These are phyloP conservation scores for Gari tellinella DNA, from an alignment of 2,888 invertebrate genomes.

Conservation along the genomic window DNA sequence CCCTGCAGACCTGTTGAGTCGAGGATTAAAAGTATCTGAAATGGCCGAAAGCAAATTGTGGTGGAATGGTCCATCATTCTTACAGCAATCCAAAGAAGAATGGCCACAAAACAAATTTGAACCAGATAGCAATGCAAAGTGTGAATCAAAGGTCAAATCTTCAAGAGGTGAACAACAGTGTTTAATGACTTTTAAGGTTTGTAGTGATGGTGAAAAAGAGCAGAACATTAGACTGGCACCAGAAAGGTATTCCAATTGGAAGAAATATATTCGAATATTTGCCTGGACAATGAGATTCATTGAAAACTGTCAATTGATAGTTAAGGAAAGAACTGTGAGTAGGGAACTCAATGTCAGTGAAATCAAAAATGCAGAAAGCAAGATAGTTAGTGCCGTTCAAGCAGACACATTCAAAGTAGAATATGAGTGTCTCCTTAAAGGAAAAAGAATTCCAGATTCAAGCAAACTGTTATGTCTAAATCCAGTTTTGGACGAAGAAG, in stretches of 20 bases:
- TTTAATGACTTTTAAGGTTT: not conserved
- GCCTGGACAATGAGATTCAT: constrained; percentile 30
- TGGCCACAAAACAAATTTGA: constrained; percentile 16
- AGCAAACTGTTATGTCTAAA: constrained; percentile 38
- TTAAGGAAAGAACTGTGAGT: not conserved
- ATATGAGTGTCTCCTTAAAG: constrained; percentile 1
- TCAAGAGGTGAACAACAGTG: not conserved
- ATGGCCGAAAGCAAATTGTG: constrained; percentile 10
- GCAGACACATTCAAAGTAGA: constrained; percentile 13
- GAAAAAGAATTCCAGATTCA: constrained; percentile 1
- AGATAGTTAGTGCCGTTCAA: constrained; percentile 25
- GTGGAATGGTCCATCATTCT: constrained; percentile 42
- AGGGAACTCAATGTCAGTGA: constrained; percentile 15
- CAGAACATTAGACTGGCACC: constrained; percentile 5
- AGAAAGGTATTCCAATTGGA: constrained; percentile 31
- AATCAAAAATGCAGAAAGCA: constrained; percentile 20
- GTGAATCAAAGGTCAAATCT: not conserved
- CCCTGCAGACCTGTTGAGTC: constrained; percentile 18
- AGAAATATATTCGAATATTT: not conserved
- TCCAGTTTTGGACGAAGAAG: constrained; percentile 34
- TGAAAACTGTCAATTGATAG: constrained; percentile 18
- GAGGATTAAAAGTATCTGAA: constrained; percentile 11
- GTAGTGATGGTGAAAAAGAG: not conserved
- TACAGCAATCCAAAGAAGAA: not conserved
- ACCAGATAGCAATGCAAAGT: not conserved